Base-by-base conservation (phyloP, 2,888 invertebrate genomes). In the Abrostola tripartita region DNA sequence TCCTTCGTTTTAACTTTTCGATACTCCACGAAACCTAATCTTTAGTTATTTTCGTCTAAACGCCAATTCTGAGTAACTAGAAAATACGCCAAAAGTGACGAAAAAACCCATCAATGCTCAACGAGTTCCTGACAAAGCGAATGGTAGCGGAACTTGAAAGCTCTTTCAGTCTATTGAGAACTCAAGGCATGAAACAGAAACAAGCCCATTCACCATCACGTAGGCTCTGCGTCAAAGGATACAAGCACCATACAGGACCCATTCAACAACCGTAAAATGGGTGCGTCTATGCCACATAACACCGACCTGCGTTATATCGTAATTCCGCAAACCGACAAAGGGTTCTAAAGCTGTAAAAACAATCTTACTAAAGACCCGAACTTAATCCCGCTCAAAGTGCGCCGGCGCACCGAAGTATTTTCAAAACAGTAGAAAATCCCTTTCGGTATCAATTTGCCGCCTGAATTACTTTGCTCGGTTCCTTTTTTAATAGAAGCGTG, bases 281-380 rank as follows among this genome's bases (percentile, higher is more conserved):
- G 84, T 81, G 83, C 85, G 82, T 82, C 80, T 79, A 79, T 81
- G 74, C 81, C 83, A 80, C 84, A 85, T 79, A 85, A 84, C 82
- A 81, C 83, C 79, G 80, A 76, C 81, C 74, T 78, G 73, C 68
- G 76, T 81, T 83, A 86, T 88, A 87, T 86, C 89, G 83, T 80
- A 76, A 87, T 87, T 85, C 89, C 83, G 84, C 87, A 83, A 88
- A 88, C 88, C 92, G 92, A 94, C 94, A 94, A 94, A 93, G 92
- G 91, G 90, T 89, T 90, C 76, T 47, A 88, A 92, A 92, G 93
- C 92, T 94, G 94, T 93, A 94, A 93, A 93, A 94, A 94, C 93
- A 94, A 92, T 91, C 90, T 86, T 69, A 79, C 87, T 78, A 81
- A 78, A 82, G 83, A 82, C 84, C 87, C 85, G 84, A 88, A 88